These are phyloP conservation scores for Regulus satrapa DNA, from an alignment of 2,113 vertebrate genomes.

Conservation along the genomic window DNA sequence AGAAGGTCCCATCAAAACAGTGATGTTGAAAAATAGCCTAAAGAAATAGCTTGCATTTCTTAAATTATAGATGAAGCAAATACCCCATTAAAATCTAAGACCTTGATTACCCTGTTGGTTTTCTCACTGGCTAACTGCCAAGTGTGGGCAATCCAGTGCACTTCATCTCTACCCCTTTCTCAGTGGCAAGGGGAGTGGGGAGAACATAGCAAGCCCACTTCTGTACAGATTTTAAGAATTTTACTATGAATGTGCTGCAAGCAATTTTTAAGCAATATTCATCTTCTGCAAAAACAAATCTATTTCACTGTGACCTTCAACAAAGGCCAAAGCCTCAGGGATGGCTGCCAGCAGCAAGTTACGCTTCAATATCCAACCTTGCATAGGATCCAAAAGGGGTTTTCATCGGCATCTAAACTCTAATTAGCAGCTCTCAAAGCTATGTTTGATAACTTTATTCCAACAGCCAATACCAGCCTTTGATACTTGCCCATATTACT, in stretches of 20 bases:
- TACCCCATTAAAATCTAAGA: neutral
- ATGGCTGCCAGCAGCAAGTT: neutral
- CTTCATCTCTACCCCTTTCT: neutral
- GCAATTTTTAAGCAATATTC: neutral
- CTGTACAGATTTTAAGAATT: neutral
- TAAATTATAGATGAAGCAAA: neutral
- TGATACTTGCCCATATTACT: neutral
- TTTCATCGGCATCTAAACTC: neutral
- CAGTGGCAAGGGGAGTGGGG: fast-evolving
- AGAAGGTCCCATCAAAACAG: neutral
- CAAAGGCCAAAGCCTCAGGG: neutral
- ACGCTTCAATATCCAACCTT: neutral
- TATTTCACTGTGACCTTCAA: neutral
- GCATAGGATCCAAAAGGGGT: neutral
- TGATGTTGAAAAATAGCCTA: neutral
- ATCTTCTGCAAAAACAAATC: neutral
- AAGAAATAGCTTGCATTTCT: neutral
- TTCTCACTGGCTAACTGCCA: neutral
- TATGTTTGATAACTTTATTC: neutral
- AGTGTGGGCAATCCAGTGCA: neutral
- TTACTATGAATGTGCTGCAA: neutral
- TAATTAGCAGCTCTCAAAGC: neutral
- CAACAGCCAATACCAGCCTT: neutral
- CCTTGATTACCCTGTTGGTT: neutral
- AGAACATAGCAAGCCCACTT: neutral